Conservation (phyloP, 2,113 vertebrate genomes). For the Apteryx owenii region DNA sequence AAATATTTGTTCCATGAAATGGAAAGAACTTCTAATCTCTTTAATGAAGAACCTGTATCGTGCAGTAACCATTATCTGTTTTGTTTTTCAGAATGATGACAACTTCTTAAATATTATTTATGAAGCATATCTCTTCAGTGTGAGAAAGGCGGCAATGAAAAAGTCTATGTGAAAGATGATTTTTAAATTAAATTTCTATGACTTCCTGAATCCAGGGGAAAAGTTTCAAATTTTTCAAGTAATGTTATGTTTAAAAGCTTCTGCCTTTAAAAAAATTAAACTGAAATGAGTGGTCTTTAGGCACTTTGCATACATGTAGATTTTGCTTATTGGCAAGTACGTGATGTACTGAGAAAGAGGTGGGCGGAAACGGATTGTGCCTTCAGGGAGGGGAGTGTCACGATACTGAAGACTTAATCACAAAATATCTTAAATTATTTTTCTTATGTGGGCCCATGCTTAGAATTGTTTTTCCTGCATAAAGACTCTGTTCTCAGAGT, state of each 20-base stretch:
- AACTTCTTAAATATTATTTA: conserved; percentile 94
- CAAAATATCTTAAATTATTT: conserved; percentile 18
- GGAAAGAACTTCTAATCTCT: neutral
- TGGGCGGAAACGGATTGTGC: neutral
- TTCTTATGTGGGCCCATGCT: neutral
- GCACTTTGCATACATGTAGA: conserved; percentile 16
- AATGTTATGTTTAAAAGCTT: neutral
- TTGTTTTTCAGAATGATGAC: conserved; percentile 89
- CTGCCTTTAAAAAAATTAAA: conserved; percentile 9
- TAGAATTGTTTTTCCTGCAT: neutral
- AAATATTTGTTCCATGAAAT: neutral
- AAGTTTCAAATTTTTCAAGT: neutral
- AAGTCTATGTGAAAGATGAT: conserved; percentile 63
- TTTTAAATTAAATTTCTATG: neutral
- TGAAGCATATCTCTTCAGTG: conserved; percentile 86
- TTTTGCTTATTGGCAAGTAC: neutral
- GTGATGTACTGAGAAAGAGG: neutral
- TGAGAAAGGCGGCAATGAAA: conserved; percentile 65
- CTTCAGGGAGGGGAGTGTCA: neutral
- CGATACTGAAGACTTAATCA: neutral
- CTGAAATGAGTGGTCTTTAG: conserved; percentile 4
- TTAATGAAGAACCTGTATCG: neutral
- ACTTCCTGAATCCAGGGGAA: neutral
- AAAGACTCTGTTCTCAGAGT: neutral
- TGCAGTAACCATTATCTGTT: neutral